Base-by-base conservation (phyloP, 1,140 invertebrate genomes). In the Aphaenogaster rudis region DNA sequence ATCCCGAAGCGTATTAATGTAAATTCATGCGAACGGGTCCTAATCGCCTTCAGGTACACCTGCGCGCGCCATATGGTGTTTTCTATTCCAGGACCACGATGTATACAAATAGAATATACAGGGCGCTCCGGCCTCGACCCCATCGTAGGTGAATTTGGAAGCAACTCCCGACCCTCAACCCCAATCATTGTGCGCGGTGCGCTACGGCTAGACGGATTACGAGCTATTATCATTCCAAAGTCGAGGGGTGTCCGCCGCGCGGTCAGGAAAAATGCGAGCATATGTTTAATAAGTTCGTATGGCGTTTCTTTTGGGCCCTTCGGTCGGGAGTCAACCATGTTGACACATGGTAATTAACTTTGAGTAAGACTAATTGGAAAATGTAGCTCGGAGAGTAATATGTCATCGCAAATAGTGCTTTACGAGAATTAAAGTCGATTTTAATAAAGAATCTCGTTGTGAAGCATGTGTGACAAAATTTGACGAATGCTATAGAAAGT, bases 1-100 rank as follows among this genome's bases (percentile, higher is more conserved):
- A 95, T 91, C 90, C 93, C 85, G 92, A 82, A 89, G 89, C 69
- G 91, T 88, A 93, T 95, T 95, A 94, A 95, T 95, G 95, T 95
- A 95, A 95, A 95, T 95, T 94, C 94, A 93, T 94, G 92, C 93
- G 89, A 91, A 93, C 77, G 90, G 91, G 90, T 93, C 93, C 93
- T 95, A 95, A 95, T 95, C 94, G 94, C 93, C 93, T 92, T 90
- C 72, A 86, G 42, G 93, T 95, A 94, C 95, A 95, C 95, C 95
- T 95, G 95, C 95, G 93, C 67, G 79, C 89, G 88, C 94, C 95
- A 95, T 95, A 95, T 95, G 95, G 94, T 94, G 92, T 94, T 95
- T 94, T 94, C 91, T 94, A 93, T 94, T 91, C 89, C 87, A 90
- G 82, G 67, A 90, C 50, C 82, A 87, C 64, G 72, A 64, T 86